These are phyloP conservation scores for Myanophis thanlyinensis DNA, from an alignment of 2,113 vertebrate species.

Conservation along the genomic window DNA sequence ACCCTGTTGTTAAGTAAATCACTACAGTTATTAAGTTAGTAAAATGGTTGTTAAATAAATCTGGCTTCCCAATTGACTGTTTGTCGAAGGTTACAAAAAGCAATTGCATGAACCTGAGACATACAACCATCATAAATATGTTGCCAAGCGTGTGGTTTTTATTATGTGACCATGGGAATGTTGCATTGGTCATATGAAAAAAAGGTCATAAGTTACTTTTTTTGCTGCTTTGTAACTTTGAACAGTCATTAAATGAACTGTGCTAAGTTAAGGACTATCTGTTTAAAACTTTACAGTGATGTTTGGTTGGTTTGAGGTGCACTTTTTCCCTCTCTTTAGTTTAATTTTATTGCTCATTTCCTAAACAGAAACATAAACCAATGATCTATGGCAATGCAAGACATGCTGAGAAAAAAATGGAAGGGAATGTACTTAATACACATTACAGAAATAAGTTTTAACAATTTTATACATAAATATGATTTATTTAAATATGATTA, in stretches of 20 bases:
- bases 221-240: neutral
- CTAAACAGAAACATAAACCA: neutral
- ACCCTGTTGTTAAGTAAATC: neutral
- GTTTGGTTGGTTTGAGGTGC: neutral
- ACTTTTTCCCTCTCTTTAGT: neutral
- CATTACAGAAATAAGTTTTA: constrained; percentile 4
- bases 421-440: neutral
- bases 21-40: neutral
- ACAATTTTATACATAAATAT: constrained; percentile 2
- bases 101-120: neutral
- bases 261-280: no score
- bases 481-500: constrained; percentile 7
- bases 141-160: neutral
- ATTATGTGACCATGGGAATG: neutral
- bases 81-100: neutral
- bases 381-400: neutral
- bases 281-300: neutral
- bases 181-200: neutral
- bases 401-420: neutral
- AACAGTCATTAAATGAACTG: neutral
- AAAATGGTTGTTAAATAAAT: neutral
- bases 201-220: neutral
- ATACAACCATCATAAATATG: neutral
- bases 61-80: neutral
- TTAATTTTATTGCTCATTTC: neutral